These are phyloP conservation scores for Rugalucina vietnamica DNA, from an alignment of 2,888 invertebrate species.

Conservation along the genomic window DNA sequence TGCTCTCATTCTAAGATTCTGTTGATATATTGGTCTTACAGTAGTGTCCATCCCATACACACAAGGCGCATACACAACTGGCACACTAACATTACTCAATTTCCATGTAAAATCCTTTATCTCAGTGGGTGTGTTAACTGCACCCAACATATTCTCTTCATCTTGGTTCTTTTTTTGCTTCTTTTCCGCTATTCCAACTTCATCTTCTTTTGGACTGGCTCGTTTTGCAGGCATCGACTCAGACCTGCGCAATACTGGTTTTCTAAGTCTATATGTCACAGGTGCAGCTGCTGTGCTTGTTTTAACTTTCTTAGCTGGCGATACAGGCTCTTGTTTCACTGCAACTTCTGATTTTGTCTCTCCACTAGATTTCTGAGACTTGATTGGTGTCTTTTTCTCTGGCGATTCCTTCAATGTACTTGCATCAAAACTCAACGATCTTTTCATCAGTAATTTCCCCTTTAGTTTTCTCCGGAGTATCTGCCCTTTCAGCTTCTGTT, in stretches of 20 bases:
- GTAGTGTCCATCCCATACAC: constrained; percentile 4
- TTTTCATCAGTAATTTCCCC: constrained; percentile 81
- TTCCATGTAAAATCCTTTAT: constrained; percentile 1
- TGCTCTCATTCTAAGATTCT: constrained; percentile 53
- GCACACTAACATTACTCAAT: constrained; percentile 53
- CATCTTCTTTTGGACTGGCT: background rate
- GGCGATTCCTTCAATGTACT: background rate
- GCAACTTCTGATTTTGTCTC: background rate
- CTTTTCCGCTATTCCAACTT: background rate
- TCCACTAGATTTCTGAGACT: background rate
- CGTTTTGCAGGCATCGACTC: constrained; percentile 52
- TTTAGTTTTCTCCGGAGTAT: constrained; percentile 74
- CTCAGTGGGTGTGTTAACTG: background rate
- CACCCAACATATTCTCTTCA: too few species aligned
- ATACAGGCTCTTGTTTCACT: background rate
- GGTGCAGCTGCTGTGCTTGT: background rate
- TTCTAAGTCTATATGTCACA: constrained; percentile 2
- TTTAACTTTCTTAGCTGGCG: constrained; percentile 3
- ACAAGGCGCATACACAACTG: constrained; percentile 67
- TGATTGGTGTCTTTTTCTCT: background rate
- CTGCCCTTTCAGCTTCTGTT: constrained; percentile 67
- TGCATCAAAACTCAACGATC: constrained; percentile 80
- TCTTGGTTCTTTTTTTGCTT: background rate
- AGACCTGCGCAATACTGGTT: constrained; percentile 44
- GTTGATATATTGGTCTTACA: constrained; percentile 54